phyloP scores from a whole-genome alignment of 2,888 invertebrate species.

The Pseudanteris insignis region DNA sequence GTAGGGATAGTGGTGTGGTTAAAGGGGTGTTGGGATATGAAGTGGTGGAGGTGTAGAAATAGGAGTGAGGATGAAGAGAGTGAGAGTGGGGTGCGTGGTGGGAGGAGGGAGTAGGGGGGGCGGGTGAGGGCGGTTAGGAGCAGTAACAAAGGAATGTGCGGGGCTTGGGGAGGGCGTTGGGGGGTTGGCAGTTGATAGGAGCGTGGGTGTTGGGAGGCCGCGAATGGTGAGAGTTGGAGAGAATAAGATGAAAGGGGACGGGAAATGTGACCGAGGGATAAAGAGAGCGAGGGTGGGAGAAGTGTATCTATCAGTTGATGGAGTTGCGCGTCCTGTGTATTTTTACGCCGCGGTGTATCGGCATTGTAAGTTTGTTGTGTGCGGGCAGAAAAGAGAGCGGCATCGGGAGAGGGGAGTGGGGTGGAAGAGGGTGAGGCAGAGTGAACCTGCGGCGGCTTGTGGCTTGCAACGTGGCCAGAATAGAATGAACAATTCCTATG shows the following conservation, averaged over 20 bases:
- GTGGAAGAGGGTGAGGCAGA: too few relatives aligned
- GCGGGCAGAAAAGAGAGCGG: slow-evolving; percentile 48
- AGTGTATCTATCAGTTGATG: slow-evolving; percentile 53
- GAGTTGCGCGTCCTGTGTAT: slow-evolving; percentile 41
- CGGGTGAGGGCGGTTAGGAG: background rate
- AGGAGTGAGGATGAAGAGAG: background rate
- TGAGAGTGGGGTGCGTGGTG: too few relatives aligned
- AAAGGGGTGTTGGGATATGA: too few relatives aligned
- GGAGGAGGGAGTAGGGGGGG: too few relatives aligned
- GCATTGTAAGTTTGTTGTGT: slow-evolving; percentile 47
- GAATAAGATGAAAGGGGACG: background rate
- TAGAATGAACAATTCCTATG: slow-evolving; percentile 51
- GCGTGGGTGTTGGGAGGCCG: too few relatives aligned
- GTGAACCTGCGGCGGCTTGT: slow-evolving; percentile 30
- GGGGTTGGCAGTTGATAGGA: too few relatives aligned
- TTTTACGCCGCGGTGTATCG: slow-evolving; percentile 31
- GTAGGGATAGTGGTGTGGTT: too few relatives aligned
- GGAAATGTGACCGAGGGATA: too few relatives aligned
- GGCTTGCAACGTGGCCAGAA: slow-evolving; percentile 56
- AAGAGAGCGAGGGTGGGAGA: background rate
- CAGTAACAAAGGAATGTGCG: background rate
- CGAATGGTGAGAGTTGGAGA: background rate
- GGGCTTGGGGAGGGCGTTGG: background rate
- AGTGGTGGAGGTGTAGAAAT: too few relatives aligned
- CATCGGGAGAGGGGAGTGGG: too few relatives aligned